A percentile compares a stretch with the other conserved stretches of the same genome.
These are phyloP conservation scores for Drosophila mauritiana DNA, from an alignment of 1,140 invertebrate genomes.

Conservation along the genomic window DNA sequence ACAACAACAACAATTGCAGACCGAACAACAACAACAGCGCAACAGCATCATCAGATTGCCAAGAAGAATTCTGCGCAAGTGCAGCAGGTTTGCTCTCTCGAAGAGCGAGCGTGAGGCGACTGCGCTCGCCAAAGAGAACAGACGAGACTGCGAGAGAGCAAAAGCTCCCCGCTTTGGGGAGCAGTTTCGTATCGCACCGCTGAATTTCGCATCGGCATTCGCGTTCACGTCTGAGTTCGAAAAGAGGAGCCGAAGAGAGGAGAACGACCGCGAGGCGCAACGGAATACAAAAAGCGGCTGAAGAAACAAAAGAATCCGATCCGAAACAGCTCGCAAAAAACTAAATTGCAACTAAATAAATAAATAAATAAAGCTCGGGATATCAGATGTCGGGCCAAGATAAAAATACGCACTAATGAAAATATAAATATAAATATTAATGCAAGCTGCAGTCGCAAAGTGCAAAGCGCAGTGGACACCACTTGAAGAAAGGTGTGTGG, in stretches of 20 bases:
- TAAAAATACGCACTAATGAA: slow-evolving; percentile 55
- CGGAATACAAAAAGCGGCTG: slow-evolving; percentile 71
- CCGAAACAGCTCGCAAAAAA: slow-evolving; percentile 29
- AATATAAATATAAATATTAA: slow-evolving; percentile 65
- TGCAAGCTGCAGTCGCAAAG: slow-evolving; percentile 27
- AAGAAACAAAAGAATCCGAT: slow-evolving; percentile 33
- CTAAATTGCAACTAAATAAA: slow-evolving; percentile 31
- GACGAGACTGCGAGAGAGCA: slow-evolving; percentile 13
- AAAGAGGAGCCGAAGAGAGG: slow-evolving; percentile 63
- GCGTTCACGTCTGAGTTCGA: slow-evolving; percentile 54
- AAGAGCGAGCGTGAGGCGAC: slow-evolving; percentile 3
- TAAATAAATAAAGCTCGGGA: slow-evolving; percentile 45
- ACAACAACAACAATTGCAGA: neutral
- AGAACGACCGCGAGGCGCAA: slow-evolving; percentile 62
- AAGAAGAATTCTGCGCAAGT: slow-evolving; percentile 65
- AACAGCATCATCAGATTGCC: slow-evolving; percentile 32
- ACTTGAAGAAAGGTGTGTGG: slow-evolving; percentile 68
- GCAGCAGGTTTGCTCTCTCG: slow-evolving; percentile 30
- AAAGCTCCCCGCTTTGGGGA: slow-evolving; percentile 25
- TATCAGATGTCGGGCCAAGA: slow-evolving; percentile 38
- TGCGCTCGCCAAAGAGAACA: slow-evolving; percentile 5
- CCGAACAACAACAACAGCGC: slow-evolving; percentile 23
- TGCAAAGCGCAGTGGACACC: slow-evolving; percentile 43
- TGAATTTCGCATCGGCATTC: slow-evolving; percentile 23
- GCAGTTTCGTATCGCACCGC: slow-evolving; percentile 3